phyloP scores from a whole-genome alignment of 2,113 vertebrate genomes.

The Aythya baeri region DNA sequence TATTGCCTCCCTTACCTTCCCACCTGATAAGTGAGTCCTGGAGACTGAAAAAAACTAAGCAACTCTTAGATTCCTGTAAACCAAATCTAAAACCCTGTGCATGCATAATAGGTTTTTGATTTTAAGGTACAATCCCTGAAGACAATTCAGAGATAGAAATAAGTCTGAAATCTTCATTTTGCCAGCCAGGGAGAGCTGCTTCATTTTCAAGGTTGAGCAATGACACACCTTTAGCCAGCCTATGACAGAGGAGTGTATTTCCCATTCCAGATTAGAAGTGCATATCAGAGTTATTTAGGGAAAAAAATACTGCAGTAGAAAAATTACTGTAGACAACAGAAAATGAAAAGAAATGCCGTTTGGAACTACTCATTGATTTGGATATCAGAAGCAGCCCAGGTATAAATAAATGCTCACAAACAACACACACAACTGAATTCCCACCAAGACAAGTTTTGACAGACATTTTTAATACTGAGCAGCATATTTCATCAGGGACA shows the following conservation, averaged over 20 bases:
- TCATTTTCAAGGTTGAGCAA: constrained; percentile 4
- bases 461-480: background rate
- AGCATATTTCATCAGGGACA: background rate
- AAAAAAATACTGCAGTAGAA: background rate
- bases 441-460: background rate
- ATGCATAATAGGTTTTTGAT: background rate
- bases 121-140: background rate
- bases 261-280: background rate
- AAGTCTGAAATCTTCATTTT: background rate
- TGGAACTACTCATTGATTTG: background rate
- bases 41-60: background rate
- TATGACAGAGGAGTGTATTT: background rate
- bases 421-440: background rate
- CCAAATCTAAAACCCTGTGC: background rate
- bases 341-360: background rate
- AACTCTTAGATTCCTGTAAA: background rate
- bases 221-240: background rate
- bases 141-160: background rate
- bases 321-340: background rate
- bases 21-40: background rate
- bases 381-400: background rate
- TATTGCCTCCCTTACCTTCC: background rate
- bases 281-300: background rate
- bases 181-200: background rate
- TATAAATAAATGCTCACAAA: background rate